Evolutionary conservation across 2,888 invertebrate species (phyloP), one percentile per base, ranked within the genome.

Genomic region (Nephrotoma guestfalica): DNA sequence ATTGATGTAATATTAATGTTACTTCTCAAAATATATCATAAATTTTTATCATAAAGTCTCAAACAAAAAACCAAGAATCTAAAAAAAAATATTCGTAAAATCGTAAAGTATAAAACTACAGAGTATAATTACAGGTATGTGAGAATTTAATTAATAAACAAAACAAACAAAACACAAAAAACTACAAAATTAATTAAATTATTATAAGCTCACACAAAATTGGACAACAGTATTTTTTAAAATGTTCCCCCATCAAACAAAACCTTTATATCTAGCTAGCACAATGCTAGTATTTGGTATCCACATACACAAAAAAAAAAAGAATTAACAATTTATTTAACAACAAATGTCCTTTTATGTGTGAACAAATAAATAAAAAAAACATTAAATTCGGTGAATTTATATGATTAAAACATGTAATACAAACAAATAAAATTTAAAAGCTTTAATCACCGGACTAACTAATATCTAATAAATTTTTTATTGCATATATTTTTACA

Each of bases 401-500:
- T 51, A 51, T 51, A 51, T 51, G 2, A 51, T 30, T 71, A 9
- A 30, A 30, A 71, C 71, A 71, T 71, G 30, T 30, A 30, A 71
- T 71, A 71, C 71, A 71, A 71, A 71, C 71, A 30, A 30, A 71
- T 71, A 71, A 18, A 71, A 71, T 71, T 71, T 71, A 71, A 71
- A 71, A 30, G 71, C 71, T 9, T 30, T 9, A 30, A 9, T 30
- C 71, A 71, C 9, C 71, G 71, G 71, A 6, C 30, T 30, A 71
- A 71, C 18, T 30, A 71, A 71, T 30, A 2, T 18, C 71, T 71
- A 71, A 71, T 71, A 71, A 71, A 71, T 11, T 71, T 71, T 71
- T 71, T 71, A 71, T 71, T 71, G 9, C 30, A 71, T 30, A 71
- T 71, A 71, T 71, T 71, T 71, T 88, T 86, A 86, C 86, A 98